Conservation (phyloP, 2,113 vertebrate species). For the Jacana jacana region DNA sequence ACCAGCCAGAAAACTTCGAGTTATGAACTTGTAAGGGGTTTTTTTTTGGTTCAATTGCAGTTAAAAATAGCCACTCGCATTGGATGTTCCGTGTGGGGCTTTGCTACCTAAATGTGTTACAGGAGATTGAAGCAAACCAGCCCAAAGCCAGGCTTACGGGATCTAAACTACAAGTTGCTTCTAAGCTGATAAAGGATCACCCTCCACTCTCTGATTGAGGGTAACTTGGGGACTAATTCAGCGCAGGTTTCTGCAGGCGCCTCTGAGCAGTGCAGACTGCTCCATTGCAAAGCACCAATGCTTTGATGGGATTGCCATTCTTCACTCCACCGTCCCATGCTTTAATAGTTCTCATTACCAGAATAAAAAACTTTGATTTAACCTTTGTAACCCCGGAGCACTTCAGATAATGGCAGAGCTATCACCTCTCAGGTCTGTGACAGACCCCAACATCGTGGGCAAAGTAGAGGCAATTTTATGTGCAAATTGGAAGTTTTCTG, state of each 20-base stretch:
- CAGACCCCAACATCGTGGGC: rapidly evolving
- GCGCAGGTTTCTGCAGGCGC: rapidly evolving
- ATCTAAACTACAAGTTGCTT: neutral
- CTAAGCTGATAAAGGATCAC: neutral
- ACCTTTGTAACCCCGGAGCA: neutral
- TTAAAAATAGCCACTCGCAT: rapidly evolving
- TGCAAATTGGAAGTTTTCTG: neutral
- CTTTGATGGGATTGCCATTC: neutral
- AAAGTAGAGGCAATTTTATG: rapidly evolving
- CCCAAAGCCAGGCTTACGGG: neutral
- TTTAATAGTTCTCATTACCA: neutral
- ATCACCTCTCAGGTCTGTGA: rapidly evolving
- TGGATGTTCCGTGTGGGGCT: neutral
- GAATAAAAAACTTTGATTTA: neutral
- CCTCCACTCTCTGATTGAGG: neutral
- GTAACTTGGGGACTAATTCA: rapidly evolving
- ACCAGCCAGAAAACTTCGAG: neutral
- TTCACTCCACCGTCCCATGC: too few relatives aligned
- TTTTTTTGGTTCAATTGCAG: neutral
- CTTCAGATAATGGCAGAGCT: rapidly evolving
- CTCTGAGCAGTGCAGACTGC: neutral
- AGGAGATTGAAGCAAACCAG: neutral
- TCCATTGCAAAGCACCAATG: rapidly evolving
- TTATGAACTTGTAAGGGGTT: neutral
- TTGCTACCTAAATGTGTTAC: rapidly evolving